A percentile compares a stretch with the other conserved stretches of the same genome.
Evolutionary conservation across 2,888 invertebrate species (phyloP).

Genomic region (Cephalotes varians): DNA sequence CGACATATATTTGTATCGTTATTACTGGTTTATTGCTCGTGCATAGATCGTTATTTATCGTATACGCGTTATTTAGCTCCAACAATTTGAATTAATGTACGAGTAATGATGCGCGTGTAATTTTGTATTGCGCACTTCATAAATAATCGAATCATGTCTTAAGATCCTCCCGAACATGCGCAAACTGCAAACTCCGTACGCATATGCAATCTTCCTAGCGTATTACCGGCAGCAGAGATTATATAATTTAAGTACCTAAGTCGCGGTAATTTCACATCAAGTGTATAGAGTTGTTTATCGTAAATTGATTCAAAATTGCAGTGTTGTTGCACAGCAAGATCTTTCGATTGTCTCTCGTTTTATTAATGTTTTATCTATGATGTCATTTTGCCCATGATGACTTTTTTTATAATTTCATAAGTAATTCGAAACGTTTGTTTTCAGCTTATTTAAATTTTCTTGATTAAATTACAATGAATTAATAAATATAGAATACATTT

Average conservation of each 20-base stretch:
- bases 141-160: constrained; percentile 51
- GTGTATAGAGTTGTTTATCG: constrained; percentile 39
- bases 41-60: background rate
- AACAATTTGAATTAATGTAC: constrained; percentile 33
- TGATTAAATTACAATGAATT: background rate
- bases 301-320: constrained; percentile 62
- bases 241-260: constrained; percentile 68
- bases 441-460: background rate
- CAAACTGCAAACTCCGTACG: constrained; percentile 57
- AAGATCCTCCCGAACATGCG: constrained; percentile 53
- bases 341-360: background rate
- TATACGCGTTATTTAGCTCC: background rate
- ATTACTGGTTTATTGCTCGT: background rate
- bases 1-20: background rate
- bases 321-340: background rate
- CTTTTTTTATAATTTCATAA: background rate
- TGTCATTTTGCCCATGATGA: background rate
- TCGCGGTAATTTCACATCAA: constrained; percentile 66
- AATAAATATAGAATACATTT: background rate
- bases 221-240: constrained; percentile 59
- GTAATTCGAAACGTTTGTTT: background rate
- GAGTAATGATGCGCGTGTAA: constrained; percentile 17
- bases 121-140: constrained; percentile 23
- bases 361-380: background rate
- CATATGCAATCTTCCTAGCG: constrained; percentile 50